A percentile compares a stretch with the other conserved stretches of the same genome.
These are phyloP conservation scores for Gasterosteus nipponicus DNA, from an alignment of 2,113 vertebrate species.

Conservation along the genomic window DNA sequence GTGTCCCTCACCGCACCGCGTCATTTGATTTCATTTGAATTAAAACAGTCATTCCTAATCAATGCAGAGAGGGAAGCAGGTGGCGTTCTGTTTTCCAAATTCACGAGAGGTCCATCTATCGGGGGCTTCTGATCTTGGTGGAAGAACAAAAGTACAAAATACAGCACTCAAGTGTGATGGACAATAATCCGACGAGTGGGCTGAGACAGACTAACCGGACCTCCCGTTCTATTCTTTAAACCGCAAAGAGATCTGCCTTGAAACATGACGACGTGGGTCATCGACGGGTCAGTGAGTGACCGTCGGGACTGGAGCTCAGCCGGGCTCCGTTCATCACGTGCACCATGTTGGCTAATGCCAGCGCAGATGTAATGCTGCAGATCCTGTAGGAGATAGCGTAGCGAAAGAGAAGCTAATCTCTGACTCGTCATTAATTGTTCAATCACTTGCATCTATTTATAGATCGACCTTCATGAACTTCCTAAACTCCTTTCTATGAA, in stretches of 20 bases:
- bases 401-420: too few species aligned
- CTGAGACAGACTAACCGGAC: not conserved
- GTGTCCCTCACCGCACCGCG: constrained; percentile 54
- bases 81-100: constrained; percentile 58
- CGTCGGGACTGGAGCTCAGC: too few species aligned
- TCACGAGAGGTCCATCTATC: constrained; percentile 54
- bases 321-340: too few species aligned
- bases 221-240: not conserved
- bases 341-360: too few species aligned
- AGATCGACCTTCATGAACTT: not conserved
- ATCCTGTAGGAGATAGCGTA: too few species aligned
- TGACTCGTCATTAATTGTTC: too few species aligned
- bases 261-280: not conserved
- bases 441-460: too few species aligned
- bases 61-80: constrained; percentile 70
- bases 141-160: constrained; percentile 59
- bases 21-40: constrained; percentile 77
- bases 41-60: constrained; percentile 75
- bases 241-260: not conserved
- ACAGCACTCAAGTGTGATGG: constrained; percentile 47
- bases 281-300: too few species aligned
- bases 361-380: too few species aligned
- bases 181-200: constrained; percentile 49
- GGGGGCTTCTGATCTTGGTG: constrained; percentile 45
- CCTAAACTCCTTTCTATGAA: not conserved